Percentiles rank a stretch among this genome's conserved stretches.
phyloP scores from a whole-genome alignment of 2,888 invertebrate species.

The Notocelia uddmanniana region DNA sequence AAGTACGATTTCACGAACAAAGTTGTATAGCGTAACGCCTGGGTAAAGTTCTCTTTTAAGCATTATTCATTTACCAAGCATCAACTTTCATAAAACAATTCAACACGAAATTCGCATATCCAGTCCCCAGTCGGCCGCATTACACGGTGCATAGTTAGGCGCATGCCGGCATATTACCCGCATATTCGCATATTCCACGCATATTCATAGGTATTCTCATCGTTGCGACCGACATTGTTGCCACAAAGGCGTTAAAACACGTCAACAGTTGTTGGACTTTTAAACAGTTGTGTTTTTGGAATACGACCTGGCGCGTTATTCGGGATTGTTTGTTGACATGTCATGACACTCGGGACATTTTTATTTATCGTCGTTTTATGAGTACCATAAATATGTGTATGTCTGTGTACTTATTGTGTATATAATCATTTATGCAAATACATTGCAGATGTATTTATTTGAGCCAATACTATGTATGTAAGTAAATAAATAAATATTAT shows the following conservation, averaged over 20 bases:
- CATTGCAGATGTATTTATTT: no score
- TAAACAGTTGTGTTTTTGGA: constrained; percentile 27
- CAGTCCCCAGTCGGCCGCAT: constrained; percentile 20
- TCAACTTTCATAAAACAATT: constrained; percentile 9
- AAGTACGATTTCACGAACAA: no score
- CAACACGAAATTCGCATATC: background rate
- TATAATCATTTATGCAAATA: no score
- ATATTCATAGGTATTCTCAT: constrained; percentile 30
- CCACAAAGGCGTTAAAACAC: constrained; percentile 28
- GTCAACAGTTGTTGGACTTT: constrained; percentile 23
- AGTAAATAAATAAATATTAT: no score
- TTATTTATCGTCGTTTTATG: background rate
- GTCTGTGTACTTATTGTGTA: no score
- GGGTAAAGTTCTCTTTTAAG: background rate
- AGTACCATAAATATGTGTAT: background rate
- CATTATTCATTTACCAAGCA: constrained; percentile 1
- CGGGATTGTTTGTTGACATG: background rate
- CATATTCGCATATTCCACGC: constrained; percentile 33
- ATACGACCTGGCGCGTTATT: constrained; percentile 3
- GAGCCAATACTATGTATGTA: no score
- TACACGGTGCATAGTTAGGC: constrained; percentile 37
- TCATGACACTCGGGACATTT: background rate
- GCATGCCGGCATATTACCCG: constrained; percentile 6
- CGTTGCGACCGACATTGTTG: constrained; percentile 28
- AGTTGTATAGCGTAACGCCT: no score